Evolutionary conservation across 2,113 vertebrate genomes (phyloP), one percentile per base, ranked within the genome.

Genomic region (Meles meles): DNA sequence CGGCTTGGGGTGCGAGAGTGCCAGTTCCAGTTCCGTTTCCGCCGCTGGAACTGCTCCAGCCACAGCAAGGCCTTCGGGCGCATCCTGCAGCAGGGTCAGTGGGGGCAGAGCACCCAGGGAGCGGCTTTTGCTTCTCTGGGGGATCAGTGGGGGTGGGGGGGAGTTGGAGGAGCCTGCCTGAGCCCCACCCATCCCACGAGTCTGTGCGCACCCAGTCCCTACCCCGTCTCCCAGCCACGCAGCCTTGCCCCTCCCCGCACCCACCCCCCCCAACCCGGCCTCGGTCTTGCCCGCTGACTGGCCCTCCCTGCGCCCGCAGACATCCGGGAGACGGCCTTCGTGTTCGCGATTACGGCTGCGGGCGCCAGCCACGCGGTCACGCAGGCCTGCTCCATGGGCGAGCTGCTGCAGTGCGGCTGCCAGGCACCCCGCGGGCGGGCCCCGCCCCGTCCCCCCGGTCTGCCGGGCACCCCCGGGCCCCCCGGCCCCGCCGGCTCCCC

Each of bases 1-100:
- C 98, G 99, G 97, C 99, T 99, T 87, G 99, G 99, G 0, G 99
- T 99, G 61, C 98, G 99, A 61, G 99, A 99, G 95, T 99, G 99
- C 97, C 99, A 99, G 98, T 99, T 99, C 98, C 99, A 99, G 98
- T 99, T 99, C 98, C 99, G 99, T 82, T 99, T 99, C 98, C 99
- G 99, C 34, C 99, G 99, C 84, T 99, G 99, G 99, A 99, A 99
- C 98, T 99, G 99, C 98, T 99, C 99, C 97, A 99, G 99, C 98
- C 99, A 99, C 98, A 99, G 99, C 99, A 99, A 99, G 97, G 99
- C 99, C 98, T 99, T 99, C 79, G 99, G 99, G 97, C 99, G 99
- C 98, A 99, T 99, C 98, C 99, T 99, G 92, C 99, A 99, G 97
- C 99, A 99, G 99, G 99, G 99, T 99, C 98, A 99, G 99, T 95